These are phyloP conservation scores for Geopemphigus sp. DNA, from an alignment of 1,140 invertebrate species.

Conservation along the genomic window DNA sequence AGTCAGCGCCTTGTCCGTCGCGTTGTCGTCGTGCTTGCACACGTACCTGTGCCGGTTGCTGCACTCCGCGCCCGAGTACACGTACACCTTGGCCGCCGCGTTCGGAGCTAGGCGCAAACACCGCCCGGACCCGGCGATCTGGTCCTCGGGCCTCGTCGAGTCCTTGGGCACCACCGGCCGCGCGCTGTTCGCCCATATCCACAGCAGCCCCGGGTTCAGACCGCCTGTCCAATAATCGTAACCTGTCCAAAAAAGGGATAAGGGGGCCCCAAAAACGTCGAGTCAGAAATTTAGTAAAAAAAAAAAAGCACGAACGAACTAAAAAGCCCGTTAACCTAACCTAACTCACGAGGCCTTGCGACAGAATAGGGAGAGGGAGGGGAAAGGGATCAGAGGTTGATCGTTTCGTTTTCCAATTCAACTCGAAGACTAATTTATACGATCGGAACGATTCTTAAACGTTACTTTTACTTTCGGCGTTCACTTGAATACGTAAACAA, in stretches of 20 bases:
- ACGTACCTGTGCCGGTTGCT: constrained; percentile 65
- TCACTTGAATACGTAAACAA: too few relatives aligned
- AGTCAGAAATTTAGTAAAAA: too few relatives aligned
- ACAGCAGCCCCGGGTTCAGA: constrained; percentile 75
- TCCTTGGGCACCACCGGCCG: constrained; percentile 63
- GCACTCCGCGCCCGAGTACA: constrained; percentile 73
- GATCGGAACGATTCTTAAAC: too few relatives aligned
- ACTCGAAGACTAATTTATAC: too few relatives aligned
- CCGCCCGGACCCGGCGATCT: constrained; percentile 60
- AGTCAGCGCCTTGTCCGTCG: constrained; percentile 68
- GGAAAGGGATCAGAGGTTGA: too few relatives aligned
- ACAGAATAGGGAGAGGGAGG: too few relatives aligned
- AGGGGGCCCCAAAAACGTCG: too few relatives aligned
- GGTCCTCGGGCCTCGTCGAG: constrained; percentile 57
- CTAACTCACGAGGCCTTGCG: too few relatives aligned
- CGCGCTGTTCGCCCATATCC: constrained; percentile 80
- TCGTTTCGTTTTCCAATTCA: too few relatives aligned
- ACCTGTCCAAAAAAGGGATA: constrained; percentile 58
- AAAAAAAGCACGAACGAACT: too few relatives aligned
- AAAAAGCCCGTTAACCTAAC: too few relatives aligned
- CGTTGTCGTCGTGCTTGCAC: constrained; percentile 69
- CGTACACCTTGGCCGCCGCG: constrained; percentile 62
- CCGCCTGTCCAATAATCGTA: constrained; percentile 78
- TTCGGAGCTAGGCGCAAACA: constrained; percentile 67
- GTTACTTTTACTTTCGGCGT: too few relatives aligned